Percentiles rank a stretch among this genome's conserved stretches.
phyloP scores from a whole-genome alignment of 2,888 invertebrate species.

The Xanthorhoe spadicearia region DNA sequence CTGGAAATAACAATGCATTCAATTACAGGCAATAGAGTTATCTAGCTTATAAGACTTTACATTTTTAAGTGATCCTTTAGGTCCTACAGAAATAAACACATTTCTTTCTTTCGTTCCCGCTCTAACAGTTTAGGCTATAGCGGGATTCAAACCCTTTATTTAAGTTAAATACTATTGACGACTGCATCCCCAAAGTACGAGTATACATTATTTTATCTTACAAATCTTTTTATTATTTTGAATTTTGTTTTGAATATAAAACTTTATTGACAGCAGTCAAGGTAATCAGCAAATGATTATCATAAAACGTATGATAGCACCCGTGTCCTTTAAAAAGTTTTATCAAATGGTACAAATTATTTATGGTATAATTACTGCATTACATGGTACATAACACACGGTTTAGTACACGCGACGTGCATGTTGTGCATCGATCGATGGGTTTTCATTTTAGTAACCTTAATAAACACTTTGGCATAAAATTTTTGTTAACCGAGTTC shows the following conservation, averaged over 20 bases:
- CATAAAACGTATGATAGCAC: constrained; percentile 7
- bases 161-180: too few species aligned
- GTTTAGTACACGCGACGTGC: constrained; percentile 57
- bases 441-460: constrained; percentile 41
- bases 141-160: too few species aligned
- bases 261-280: too few species aligned
- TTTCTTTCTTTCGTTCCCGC: too few species aligned
- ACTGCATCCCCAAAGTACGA: too few species aligned
- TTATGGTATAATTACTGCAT: constrained; percentile 32
- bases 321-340: neutral
- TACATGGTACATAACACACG: constrained; percentile 36
- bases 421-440: constrained; percentile 52
- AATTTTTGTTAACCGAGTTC: neutral
- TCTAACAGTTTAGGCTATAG: too few species aligned
- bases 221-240: neutral
- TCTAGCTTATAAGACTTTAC: too few species aligned
- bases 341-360: constrained; percentile 23
- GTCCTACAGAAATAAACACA: too few species aligned
- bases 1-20: constrained; percentile 79
- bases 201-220: too few species aligned
- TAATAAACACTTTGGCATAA: neutral
- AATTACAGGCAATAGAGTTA: too few species aligned
- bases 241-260: neutral
- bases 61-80: too few species aligned
- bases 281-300: too few species aligned